Conservation (phyloP, 2,113 vertebrate genomes). For the Enhydra lutris region DNA sequence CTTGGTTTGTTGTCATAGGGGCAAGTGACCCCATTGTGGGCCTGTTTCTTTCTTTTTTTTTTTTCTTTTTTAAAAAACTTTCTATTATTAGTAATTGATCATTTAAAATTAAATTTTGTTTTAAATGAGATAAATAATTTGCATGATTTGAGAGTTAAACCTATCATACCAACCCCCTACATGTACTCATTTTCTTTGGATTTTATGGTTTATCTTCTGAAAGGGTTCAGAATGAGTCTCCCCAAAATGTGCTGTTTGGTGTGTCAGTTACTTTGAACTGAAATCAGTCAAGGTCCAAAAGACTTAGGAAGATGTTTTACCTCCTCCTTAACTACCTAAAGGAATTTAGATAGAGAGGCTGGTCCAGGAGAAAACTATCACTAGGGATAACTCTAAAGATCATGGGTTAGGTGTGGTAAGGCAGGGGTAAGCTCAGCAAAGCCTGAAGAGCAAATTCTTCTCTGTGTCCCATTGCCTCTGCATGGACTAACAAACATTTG, state of each 20-base stretch:
- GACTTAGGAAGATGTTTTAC: not conserved
- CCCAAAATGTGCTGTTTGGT: not conserved
- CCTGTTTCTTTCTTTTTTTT: not conserved
- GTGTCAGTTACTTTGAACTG: not conserved
- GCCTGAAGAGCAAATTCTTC: not conserved
- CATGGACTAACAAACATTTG: not conserved
- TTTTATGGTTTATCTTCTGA: not conserved
- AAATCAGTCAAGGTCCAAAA: not conserved
- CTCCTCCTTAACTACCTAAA: not conserved
- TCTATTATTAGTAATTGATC: not conserved
- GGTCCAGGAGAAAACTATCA: not conserved
- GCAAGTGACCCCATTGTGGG: not conserved
- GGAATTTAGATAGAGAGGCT: not conserved
- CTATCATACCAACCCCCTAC: not conserved
- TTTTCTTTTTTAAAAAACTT: not conserved
- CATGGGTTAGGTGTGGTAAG: not conserved
- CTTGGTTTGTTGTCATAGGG: not conserved
- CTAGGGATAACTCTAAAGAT: not conserved
- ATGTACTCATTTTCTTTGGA: slow-evolving; percentile 27
- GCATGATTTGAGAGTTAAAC: not conserved
- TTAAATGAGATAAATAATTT: slow-evolving; percentile 45
- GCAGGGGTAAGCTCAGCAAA: not conserved
- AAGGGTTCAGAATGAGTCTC: not conserved
- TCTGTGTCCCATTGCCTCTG: not conserved
- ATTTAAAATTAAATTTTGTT: slow-evolving; percentile 38